These are phyloP conservation scores for Pandion haliaetus DNA, from an alignment of 2,113 vertebrate genomes.

Conservation along the genomic window DNA sequence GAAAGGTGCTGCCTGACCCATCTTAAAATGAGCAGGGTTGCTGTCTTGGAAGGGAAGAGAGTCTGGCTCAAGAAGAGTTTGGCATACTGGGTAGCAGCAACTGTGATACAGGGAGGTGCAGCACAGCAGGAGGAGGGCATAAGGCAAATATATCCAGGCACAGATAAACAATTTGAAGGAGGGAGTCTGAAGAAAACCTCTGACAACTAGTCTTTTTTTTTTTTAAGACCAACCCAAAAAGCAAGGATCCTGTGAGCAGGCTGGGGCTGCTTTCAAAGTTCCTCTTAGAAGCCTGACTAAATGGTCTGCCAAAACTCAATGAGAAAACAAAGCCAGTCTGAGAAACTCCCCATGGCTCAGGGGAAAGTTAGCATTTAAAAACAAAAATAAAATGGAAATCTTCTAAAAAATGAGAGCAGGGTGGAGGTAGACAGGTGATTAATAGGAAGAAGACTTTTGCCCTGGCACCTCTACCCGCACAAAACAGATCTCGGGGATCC, in stretches of 20 bases:
- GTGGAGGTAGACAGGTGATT: neutral
- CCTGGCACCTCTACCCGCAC: neutral
- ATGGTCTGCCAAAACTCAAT: neutral
- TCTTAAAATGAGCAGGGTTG: too few species aligned
- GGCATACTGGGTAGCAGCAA: neutral
- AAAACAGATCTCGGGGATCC: accelerated
- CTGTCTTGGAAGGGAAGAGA: neutral
- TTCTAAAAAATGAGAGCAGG: neutral
- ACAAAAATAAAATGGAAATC: neutral
- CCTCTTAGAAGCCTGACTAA: neutral
- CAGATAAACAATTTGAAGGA: neutral
- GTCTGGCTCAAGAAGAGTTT: neutral
- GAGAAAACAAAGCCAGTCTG: neutral
- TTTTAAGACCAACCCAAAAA: neutral
- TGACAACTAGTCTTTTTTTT: too few species aligned
- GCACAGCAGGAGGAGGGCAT: neutral
- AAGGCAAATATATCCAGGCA: neutral
- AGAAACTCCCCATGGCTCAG: neutral
- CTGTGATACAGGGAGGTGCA: neutral
- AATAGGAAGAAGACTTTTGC: too few species aligned
- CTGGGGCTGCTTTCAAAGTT: neutral
- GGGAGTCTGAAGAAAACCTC: neutral
- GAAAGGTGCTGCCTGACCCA: neutral
- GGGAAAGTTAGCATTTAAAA: neutral
- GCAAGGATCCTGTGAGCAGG: neutral